Percentiles rank a stretch among this genome's conserved stretches.
These are phyloP conservation scores for Rhabditophanes sp. DNA, from an alignment of 2,888 invertebrate species.

Conservation along the genomic window DNA sequence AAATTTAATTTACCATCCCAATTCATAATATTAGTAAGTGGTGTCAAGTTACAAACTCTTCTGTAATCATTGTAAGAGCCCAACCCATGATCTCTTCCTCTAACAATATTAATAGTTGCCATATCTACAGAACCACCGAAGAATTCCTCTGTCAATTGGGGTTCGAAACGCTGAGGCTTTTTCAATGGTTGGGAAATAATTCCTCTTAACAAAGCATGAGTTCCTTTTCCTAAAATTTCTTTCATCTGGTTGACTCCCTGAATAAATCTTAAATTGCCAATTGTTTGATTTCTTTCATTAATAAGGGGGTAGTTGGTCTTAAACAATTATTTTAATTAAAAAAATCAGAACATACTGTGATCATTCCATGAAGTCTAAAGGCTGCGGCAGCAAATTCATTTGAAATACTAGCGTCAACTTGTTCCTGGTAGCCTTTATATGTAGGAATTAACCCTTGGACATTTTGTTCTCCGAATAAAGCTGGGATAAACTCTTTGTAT, in stretches of 20 bases:
- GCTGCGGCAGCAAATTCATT: conserved; percentile 95
- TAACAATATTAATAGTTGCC: conserved; percentile 82
- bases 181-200: conserved; percentile 75
- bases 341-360: conserved; percentile 62
- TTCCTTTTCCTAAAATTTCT: conserved; percentile 51
- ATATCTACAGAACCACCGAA: conserved; percentile 53
- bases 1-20: conserved; percentile 50
- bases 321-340: no score
- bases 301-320: conserved; percentile 31
- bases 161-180: conserved; percentile 60
- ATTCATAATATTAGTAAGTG: conserved; percentile 56
- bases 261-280: conserved; percentile 22
- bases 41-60: conserved; percentile 65
- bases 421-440: conserved; percentile 67
- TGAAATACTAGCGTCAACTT: conserved; percentile 66
- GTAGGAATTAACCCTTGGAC: conserved; percentile 56
- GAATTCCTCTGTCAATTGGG: conserved; percentile 57
- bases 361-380: conserved; percentile 74
- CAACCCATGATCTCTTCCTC: conserved; percentile 79
- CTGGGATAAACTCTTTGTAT: conserved; percentile 65
- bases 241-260: conserved; percentile 16
- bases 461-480: conserved; percentile 60
- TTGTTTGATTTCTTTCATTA: conserved; percentile 18
- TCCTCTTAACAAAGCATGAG: conserved; percentile 93
- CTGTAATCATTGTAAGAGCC: conserved; percentile 70